Percentiles rank a stretch among this genome's conserved stretches.
Evolutionary conservation across 2,888 invertebrate species (phyloP).

Genomic region (Ornithoptera priamus): DNA sequence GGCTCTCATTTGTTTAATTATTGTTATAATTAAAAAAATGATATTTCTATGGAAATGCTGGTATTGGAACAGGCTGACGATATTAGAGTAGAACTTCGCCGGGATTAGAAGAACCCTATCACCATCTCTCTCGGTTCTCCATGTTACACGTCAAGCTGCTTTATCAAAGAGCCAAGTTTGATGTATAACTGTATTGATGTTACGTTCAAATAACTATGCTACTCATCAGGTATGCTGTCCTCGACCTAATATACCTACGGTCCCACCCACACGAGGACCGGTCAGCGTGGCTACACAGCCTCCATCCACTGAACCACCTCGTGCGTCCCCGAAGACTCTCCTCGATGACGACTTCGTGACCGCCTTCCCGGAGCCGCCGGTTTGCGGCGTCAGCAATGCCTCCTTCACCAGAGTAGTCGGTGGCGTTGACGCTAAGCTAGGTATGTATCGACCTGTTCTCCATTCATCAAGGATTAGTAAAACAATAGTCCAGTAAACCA

Average conservation of each 20-base stretch:
- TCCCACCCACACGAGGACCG: slow-evolving; percentile 32
- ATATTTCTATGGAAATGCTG: no score
- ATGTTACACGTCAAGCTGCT: no score
- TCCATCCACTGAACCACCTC: slow-evolving; percentile 31
- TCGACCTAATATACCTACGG: slow-evolving; percentile 42
- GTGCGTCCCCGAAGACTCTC: slow-evolving; percentile 36
- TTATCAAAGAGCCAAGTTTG: no score
- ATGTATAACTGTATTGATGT: no score
- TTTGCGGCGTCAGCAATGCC: slow-evolving; percentile 83
- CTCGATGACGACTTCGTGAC: slow-evolving; percentile 44
- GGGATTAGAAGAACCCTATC: no score
- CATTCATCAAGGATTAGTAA: no score
- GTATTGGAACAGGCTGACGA: no score
- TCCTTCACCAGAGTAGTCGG: slow-evolving; percentile 84
- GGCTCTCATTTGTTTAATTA: no score
- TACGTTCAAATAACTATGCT: background rate
- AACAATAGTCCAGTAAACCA: no score
- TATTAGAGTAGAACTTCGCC: no score
- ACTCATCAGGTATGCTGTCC: slow-evolving; percentile 65
- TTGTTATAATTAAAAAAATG: no score
- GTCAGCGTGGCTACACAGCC: slow-evolving; percentile 21
- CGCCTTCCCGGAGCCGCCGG: slow-evolving; percentile 61
- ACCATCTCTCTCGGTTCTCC: no score
- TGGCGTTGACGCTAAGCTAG: slow-evolving; percentile 83
- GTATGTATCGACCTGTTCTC: slow-evolving; percentile 52